phyloP scores from a whole-genome alignment of 2,888 invertebrate species.

The Agrochola litura region DNA sequence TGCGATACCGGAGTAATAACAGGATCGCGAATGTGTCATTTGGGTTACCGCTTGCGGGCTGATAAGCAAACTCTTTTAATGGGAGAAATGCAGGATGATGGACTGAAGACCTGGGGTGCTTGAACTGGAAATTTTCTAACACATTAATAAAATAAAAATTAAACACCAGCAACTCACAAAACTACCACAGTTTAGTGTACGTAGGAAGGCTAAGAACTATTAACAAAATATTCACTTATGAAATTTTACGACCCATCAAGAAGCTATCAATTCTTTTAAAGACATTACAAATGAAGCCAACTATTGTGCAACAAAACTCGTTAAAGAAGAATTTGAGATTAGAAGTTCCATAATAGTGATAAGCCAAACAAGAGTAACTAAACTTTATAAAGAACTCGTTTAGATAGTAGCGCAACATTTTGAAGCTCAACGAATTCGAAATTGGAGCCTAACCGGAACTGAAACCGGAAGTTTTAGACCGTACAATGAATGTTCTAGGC shows the following conservation, averaged over 20 bases:
- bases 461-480: constrained; percentile 66
- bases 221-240: constrained; percentile 10
- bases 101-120: not conserved
- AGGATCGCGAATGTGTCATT: constrained; percentile 75
- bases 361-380: constrained; percentile 35
- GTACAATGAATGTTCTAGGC: constrained; percentile 55
- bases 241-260: constrained; percentile 31
- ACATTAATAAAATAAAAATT: not conserved
- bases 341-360: constrained; percentile 47
- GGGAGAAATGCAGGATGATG: constrained; percentile 28
- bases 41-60: constrained; percentile 67
- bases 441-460: constrained; percentile 70
- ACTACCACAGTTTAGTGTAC: not conserved
- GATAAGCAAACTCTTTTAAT: constrained; percentile 54
- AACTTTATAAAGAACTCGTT: constrained; percentile 42
- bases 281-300: constrained; percentile 26
- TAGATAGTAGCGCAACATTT: constrained; percentile 45
- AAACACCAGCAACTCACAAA: constrained; percentile 15
- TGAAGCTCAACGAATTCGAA: constrained; percentile 46
- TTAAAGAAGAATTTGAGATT: constrained; percentile 41
- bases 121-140: not conserved
- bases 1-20: constrained; percentile 79
- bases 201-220: constrained; percentile 19
- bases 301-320: constrained; percentile 51
- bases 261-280: constrained; percentile 10